Evolutionary conservation across 1,140 invertebrate species (phyloP).

Genomic region (Macrobrachium rosenbergii): DNA sequence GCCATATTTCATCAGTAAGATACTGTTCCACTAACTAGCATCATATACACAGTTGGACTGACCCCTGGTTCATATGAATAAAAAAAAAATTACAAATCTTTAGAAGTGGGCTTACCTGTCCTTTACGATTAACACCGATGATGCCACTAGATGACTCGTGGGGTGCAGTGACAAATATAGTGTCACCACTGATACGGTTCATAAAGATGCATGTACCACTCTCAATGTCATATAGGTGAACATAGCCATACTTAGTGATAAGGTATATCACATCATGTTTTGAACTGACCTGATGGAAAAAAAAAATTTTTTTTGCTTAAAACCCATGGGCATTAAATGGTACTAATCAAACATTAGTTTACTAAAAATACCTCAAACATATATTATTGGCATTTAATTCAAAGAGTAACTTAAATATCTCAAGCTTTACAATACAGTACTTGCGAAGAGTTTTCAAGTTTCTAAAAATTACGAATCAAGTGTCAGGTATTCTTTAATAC

Average conservation of each 20-base stretch:
- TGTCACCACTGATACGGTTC: slow-evolving; percentile 99
- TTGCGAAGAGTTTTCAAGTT: too few relatives aligned
- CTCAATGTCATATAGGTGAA: slow-evolving; percentile 99
- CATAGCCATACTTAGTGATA: slow-evolving; percentile 99
- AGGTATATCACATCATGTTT: slow-evolving; percentile 99
- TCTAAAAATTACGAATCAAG: too few relatives aligned
- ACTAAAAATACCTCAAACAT: background rate
- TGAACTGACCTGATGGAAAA: slow-evolving; percentile 77
- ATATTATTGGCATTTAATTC: too few relatives aligned
- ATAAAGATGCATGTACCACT: slow-evolving; percentile 99
- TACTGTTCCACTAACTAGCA: too few relatives aligned
- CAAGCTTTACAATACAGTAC: too few relatives aligned
- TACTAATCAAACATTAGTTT: background rate
- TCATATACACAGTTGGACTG: too few relatives aligned
- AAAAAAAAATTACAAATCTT: too few relatives aligned
- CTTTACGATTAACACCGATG: slow-evolving; percentile 98
- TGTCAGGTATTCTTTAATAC: too few relatives aligned
- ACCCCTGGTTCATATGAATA: too few relatives aligned
- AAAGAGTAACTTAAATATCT: too few relatives aligned
- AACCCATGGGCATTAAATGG: too few relatives aligned
- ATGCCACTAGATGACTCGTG: slow-evolving; percentile 97
- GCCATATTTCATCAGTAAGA: too few relatives aligned
- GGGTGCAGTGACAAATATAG: slow-evolving; percentile 98
- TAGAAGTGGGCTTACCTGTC: slow-evolving; percentile 78
- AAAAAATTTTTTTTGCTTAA: background rate